Evolutionary conservation across 2,888 invertebrate genomes (phyloP), one percentile per base, ranked within the genome.

Genomic region (Ctena decussata): DNA sequence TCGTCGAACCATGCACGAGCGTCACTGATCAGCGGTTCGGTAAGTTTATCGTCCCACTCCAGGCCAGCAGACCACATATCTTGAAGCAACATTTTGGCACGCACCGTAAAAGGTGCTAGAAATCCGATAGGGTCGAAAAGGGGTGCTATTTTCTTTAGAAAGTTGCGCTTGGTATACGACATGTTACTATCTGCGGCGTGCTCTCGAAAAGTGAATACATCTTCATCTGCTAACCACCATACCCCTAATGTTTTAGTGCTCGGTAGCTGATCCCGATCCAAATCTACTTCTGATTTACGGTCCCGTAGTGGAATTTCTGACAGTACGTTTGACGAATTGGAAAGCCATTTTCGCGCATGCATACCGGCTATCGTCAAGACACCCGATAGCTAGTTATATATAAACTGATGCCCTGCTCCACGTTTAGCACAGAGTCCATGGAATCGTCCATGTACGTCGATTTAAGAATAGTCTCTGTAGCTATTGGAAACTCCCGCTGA

Each of bases 401-500:
- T 15, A 90, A 39, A 8, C 75, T 65, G 0, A 90, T 80, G 15
- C 77, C 89, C 21, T 73, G 21, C 70, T 70, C 35, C 6, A 44
- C 80, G 53, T 65, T 77, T n/a, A 30, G 0, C 6, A 89, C 87
- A 6, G 75, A 32, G 86, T 87, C 87, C 82, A 89, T 80, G 30
- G 72, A 85, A 46, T 86, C 88, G 72, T 87, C 89, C 89, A 90
- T 91, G 70, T 89, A 91, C 3, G 87, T 89, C 8, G 84, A 84
- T 46, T 90, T 85, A 6, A 89, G 24, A 0, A 81, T 41, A 11
- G 85, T 82, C 77, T 89, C 84, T 27, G 90, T 74, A 21, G 87
- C n/a, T n/a, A n/a, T n/a, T n/a, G n/a, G n/a, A n/a, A n/a, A n/a
- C n/a, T n/a, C n/a, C 46, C 1, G 75, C 89, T 35, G 65, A 15